Percentiles rank a stretch among this genome's conserved stretches.
Evolutionary conservation across 2,888 invertebrate species (phyloP).

Genomic region (Drosophila peninsularis): DNA sequence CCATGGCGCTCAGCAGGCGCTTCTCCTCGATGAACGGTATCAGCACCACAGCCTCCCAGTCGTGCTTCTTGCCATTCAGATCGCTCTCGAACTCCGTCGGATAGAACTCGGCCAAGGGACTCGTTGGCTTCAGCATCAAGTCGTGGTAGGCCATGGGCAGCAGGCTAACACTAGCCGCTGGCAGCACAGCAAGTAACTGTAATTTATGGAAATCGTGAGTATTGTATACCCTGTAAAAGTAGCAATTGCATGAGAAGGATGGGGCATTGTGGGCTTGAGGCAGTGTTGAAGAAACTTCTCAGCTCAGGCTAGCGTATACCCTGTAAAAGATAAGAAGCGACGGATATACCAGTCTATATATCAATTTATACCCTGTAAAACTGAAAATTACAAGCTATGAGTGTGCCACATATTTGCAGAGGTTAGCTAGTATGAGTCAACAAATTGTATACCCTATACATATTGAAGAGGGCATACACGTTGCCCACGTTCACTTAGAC

Average conservation of each 20-base stretch:
- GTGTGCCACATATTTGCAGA: too few relatives aligned
- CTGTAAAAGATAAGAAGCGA: neutral
- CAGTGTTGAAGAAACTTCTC: too few relatives aligned
- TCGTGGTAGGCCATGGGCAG: slow-evolving; percentile 91
- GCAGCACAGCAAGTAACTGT: slow-evolving; percentile 93
- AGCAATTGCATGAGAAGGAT: too few relatives aligned
- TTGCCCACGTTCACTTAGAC: too few relatives aligned
- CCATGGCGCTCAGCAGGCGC: slow-evolving; percentile 91
- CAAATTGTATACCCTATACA: too few relatives aligned
- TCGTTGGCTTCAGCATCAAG: slow-evolving; percentile 90
- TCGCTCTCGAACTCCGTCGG: slow-evolving; percentile 96
- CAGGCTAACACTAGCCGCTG: slow-evolving; percentile 92
- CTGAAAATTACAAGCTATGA: too few relatives aligned
- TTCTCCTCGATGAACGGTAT: slow-evolving; percentile 96
- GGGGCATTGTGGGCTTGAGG: too few relatives aligned
- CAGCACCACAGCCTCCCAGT: slow-evolving; percentile 98
- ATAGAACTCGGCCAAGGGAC: slow-evolving; percentile 95
- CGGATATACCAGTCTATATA: too few relatives aligned
- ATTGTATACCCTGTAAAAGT: neutral
- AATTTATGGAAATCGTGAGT: slow-evolving; percentile 38
- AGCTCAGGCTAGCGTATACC: neutral
- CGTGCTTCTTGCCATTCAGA: slow-evolving; percentile 97
- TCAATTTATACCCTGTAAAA: too few relatives aligned
- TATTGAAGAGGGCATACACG: too few relatives aligned
- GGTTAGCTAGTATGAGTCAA: too few relatives aligned